These are phyloP conservation scores for Choloepus didactylus DNA, from an alignment of 2,797 vertebrate species.

Conservation along the genomic window DNA sequence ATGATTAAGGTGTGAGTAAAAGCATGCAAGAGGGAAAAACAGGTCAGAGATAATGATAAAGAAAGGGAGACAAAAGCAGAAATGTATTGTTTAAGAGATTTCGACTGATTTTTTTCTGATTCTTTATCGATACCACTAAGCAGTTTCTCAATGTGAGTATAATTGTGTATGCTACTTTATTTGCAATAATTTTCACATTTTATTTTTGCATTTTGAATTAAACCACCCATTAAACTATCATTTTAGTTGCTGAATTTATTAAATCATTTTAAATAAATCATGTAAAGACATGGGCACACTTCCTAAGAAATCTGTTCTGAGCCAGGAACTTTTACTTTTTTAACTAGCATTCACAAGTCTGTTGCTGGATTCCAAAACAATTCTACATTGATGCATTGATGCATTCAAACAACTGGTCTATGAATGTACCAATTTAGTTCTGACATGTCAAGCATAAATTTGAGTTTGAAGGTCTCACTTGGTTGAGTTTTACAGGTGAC, in stretches of 20 bases:
- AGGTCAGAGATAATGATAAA: conserved; percentile 59
- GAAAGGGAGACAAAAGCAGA: conserved; percentile 36
- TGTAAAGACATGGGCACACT: conserved; percentile 24
- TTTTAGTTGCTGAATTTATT: conserved; percentile 69
- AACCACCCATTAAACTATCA: conserved; percentile 58
- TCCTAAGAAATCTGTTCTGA: conserved; percentile 61
- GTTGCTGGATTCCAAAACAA: conserved; percentile 58
- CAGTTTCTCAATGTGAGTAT: conserved; percentile 38
- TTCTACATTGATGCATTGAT: background rate
- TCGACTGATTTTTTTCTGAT: conserved; percentile 42
- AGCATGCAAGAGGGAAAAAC: conserved; percentile 31
- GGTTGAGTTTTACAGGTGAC: conserved; percentile 69
- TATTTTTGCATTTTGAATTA: conserved; percentile 59
- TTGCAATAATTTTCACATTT: conserved; percentile 43
- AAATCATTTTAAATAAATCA: conserved; percentile 60
- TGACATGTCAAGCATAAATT: conserved; percentile 68
- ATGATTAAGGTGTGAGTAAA: conserved; percentile 27
- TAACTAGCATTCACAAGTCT: conserved; percentile 62
- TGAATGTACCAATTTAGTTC: conserved; percentile 58
- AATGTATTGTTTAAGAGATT: conserved; percentile 41
- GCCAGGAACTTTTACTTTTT: conserved; percentile 7
- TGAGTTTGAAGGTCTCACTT: conserved; percentile 60
- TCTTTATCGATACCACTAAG: conserved; percentile 59
- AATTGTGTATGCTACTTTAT: conserved; percentile 53
- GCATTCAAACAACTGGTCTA: conserved; percentile 43